A percentile compares a stretch with the other conserved stretches of the same genome.
Evolutionary conservation across 2,113 vertebrate genomes (phyloP).

Genomic region (Lynx canadensis): DNA sequence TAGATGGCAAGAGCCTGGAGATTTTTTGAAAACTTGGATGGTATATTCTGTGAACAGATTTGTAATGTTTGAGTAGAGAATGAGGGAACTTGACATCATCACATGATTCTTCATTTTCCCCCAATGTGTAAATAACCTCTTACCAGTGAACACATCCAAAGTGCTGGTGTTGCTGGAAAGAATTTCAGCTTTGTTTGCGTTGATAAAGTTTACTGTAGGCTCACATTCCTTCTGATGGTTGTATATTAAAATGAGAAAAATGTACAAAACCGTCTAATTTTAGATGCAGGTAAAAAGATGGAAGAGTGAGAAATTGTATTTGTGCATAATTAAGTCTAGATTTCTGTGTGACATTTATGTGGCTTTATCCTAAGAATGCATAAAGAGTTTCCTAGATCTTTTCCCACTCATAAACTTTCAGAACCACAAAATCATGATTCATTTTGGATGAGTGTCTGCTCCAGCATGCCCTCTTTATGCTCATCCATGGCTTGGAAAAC

Average conservation of each 20-base stretch:
- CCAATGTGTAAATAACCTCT: background rate
- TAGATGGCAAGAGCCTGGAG: background rate
- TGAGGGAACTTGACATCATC: background rate
- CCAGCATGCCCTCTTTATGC: slow-evolving; percentile 57
- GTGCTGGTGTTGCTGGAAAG: background rate
- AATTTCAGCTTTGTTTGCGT: slow-evolving; percentile 18
- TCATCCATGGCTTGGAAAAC: slow-evolving; percentile 62
- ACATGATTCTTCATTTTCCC: background rate
- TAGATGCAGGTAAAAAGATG: background rate
- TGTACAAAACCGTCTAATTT: slow-evolving; percentile 14
- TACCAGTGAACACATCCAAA: background rate
- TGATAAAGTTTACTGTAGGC: background rate
- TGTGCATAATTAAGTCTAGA: slow-evolving; percentile 52
- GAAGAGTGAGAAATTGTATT: background rate
- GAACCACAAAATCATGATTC: slow-evolving; percentile 60
- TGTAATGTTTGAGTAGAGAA: background rate
- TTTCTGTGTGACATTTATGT: background rate
- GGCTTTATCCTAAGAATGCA: background rate
- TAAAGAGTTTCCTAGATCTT: slow-evolving; percentile 36
- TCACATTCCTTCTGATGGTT: background rate
- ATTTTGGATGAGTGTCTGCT: slow-evolving; percentile 64
- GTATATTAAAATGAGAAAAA: background rate
- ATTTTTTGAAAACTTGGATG: background rate
- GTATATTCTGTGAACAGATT: background rate
- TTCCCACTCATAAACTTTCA: slow-evolving; percentile 65